Conservation (phyloP, 2,797 vertebrate genomes). For the Corythornis leucogaster region DNA sequence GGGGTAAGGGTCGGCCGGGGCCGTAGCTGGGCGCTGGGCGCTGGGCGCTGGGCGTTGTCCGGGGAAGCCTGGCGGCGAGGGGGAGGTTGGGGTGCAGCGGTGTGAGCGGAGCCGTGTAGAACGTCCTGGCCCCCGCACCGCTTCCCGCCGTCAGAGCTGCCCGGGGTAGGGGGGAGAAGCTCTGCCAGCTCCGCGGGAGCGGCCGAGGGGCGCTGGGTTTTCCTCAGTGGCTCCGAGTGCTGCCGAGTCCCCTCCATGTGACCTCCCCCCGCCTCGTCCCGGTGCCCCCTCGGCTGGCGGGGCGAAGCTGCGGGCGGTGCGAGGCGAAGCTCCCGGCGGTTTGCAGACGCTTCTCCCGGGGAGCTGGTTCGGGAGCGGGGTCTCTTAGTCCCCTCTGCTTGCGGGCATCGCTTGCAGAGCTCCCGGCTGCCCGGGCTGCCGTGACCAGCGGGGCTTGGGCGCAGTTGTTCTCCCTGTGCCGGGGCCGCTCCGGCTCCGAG, state of each 20-base stretch:
- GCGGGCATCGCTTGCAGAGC: background rate
- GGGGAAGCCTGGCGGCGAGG: background rate
- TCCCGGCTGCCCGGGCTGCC: background rate
- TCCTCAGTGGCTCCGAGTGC: background rate
- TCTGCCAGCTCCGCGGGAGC: background rate
- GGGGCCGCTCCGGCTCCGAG: background rate
- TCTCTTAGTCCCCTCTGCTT: no score
- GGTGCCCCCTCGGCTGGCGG: no score
- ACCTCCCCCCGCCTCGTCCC: no score
- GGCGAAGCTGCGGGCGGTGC: background rate
- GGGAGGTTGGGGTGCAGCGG: background rate
- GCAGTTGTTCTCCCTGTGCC: rapidly evolving
- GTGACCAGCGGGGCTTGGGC: background rate
- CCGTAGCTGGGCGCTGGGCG: no score
- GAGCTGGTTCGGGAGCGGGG: background rate
- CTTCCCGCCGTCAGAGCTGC: background rate
- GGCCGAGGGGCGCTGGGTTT: background rate
- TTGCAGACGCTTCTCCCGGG: background rate
- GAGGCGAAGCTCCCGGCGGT: background rate
- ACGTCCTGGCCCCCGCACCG: background rate
- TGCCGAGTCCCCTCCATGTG: background rate
- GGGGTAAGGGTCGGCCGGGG: background rate
- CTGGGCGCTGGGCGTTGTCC: no score
- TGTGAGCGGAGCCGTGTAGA: background rate
- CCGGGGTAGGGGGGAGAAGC: no score